phyloP scores from a whole-genome alignment of 2,797 vertebrate species.

The Pangasius macronema region DNA sequence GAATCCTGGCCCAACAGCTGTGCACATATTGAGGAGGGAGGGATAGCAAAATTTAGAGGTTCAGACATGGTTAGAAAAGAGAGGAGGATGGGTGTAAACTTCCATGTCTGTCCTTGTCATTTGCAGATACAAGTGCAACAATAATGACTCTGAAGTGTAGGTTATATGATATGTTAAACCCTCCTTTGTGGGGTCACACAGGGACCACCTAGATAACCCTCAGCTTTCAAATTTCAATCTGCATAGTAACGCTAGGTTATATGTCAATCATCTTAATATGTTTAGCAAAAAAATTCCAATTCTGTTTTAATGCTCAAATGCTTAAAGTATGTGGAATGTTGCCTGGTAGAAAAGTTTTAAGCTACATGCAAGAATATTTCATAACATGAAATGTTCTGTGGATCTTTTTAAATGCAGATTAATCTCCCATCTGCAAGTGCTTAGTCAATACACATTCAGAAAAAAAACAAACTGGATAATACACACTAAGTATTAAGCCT shows the following conservation, averaged over 20 bases:
- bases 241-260: not conserved
- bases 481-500: not conserved
- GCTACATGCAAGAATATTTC: not conserved
- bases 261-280: not conserved
- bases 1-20: constrained; percentile 89
- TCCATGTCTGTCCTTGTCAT: constrained; percentile 41
- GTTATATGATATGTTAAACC: constrained; percentile 19
- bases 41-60: constrained; percentile 42
- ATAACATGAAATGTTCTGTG: not conserved
- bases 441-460: not conserved
- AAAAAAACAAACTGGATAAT: not conserved
- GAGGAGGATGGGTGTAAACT: constrained; percentile 38
- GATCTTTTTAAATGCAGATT: not conserved
- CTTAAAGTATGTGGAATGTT: not conserved
- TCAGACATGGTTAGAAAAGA: constrained; percentile 39
- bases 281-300: constrained; percentile 1
- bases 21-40: constrained; percentile 66
- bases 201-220: not conserved
- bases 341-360: not conserved
- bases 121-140: constrained; percentile 45
- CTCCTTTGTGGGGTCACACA: not conserved
- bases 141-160: not conserved
- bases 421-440: not conserved
- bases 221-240: not conserved
- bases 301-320: not conserved